Percentiles rank a stretch among this genome's conserved stretches.
phyloP scores from a whole-genome alignment of 2,888 invertebrate species.

The Nomada ferruginata region DNA sequence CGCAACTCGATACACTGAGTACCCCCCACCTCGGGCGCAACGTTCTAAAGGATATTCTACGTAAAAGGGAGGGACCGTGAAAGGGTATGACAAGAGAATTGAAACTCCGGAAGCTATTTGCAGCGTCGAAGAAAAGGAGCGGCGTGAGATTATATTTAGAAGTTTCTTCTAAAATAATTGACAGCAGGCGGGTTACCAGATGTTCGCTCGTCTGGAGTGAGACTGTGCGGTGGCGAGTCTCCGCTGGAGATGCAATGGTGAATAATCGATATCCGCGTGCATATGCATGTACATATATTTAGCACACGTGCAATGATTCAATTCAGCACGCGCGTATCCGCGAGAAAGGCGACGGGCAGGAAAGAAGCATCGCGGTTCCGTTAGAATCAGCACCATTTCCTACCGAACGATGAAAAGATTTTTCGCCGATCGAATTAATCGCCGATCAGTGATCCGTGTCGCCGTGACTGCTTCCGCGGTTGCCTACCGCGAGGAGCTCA shows the following conservation, averaged over 20 bases:
- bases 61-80: neutral
- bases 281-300: no score
- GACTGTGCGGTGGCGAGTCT: neutral
- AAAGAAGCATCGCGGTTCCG: no score
- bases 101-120: constrained; percentile 50
- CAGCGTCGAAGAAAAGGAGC: neutral
- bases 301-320: no score
- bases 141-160: constrained; percentile 28
- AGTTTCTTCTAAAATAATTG: constrained; percentile 23
- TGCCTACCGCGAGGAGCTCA: neutral
- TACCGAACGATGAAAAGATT: neutral
- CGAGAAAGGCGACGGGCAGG: no score
- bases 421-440: constrained; percentile 16
- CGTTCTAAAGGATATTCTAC: neutral
- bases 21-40: neutral
- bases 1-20: constrained; percentile 11
- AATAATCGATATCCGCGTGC: neutral
- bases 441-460: neutral
- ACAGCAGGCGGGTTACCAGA: neutral
- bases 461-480: neutral
- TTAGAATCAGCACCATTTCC: no score
- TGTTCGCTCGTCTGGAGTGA: neutral
- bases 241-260: neutral
- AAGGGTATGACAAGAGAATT: constrained; percentile 16
- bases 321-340: no score